phyloP scores from a whole-genome alignment of 92 coral and sea anemone species.

The Zoanthus sansibaricus region DNA sequence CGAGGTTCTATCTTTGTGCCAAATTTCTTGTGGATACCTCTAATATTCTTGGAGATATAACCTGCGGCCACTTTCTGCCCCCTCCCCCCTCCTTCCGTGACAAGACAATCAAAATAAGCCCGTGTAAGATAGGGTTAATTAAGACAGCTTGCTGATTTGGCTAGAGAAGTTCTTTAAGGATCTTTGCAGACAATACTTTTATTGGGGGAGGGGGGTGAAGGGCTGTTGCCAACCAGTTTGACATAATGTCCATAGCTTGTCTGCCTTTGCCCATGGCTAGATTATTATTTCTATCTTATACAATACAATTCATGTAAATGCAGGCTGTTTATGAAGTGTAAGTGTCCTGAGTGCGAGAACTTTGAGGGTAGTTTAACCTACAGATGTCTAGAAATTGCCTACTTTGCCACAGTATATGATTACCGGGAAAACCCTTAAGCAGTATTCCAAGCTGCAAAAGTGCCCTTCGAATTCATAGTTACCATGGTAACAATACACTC shows the following conservation, averaged over 20 bases:
- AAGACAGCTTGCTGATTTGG: neutral
- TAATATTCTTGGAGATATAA: too few relatives aligned
- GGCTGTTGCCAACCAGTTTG: neutral
- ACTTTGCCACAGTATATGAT: slow-evolving; percentile 42
- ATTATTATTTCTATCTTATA: slow-evolving; percentile 9
- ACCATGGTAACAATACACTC: too few relatives aligned
- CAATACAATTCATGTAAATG: neutral
- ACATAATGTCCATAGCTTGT: neutral
- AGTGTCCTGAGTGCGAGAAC: slow-evolving; percentile 51
- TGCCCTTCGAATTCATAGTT: too few relatives aligned
- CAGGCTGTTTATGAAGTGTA: slow-evolving; percentile 4
- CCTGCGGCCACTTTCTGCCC: too few relatives aligned
- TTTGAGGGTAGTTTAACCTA: slow-evolving; percentile 36
- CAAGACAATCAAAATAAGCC: too few relatives aligned
- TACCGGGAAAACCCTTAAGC: neutral
- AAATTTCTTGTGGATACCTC: too few relatives aligned
- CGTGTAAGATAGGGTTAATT: too few relatives aligned
- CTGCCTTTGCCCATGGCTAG: slow-evolving; percentile 9
- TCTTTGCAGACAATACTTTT: slow-evolving; percentile 4
- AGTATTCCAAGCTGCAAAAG: too few relatives aligned
- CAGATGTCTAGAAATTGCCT: slow-evolving; percentile 30
- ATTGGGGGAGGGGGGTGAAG: neutral
- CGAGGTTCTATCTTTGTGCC: too few relatives aligned
- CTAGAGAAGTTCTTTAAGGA: slow-evolving; percentile 3
- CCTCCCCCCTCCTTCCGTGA: too few relatives aligned